phyloP scores from a whole-genome alignment of 2,888 invertebrate genomes.

The Stenodema calcarata region DNA sequence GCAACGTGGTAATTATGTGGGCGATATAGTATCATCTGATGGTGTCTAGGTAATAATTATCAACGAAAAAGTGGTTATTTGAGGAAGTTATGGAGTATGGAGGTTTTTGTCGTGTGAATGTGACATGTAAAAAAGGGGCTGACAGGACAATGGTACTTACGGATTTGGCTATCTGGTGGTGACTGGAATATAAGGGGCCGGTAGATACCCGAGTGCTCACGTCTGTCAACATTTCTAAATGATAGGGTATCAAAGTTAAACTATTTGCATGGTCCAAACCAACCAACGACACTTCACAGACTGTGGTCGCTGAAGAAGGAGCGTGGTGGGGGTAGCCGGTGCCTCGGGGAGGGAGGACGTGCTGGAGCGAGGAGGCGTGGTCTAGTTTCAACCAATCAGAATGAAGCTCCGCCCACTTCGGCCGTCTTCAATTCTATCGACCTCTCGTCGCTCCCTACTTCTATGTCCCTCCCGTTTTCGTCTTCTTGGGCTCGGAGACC shows the following conservation, averaged over 20 bases:
- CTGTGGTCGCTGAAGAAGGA: conserved; percentile 25
- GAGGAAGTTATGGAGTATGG: background rate
- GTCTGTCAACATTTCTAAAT: conserved; percentile 50
- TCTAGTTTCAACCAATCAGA: background rate
- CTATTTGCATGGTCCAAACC: conserved; percentile 40
- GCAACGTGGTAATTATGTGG: background rate
- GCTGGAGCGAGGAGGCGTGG: background rate
- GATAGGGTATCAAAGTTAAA: conserved; percentile 37
- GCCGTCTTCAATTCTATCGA: conserved; percentile 9
- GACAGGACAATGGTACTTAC: conserved; percentile 42
- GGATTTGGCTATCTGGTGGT: conserved; percentile 50
- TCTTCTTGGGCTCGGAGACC: background rate
- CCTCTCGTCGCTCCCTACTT: background rate
- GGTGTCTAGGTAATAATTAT: background rate
- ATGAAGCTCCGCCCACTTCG: background rate
- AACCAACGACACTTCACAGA: conserved; percentile 42
- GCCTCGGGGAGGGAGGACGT: background rate
- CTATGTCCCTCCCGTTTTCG: background rate
- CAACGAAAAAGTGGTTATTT: background rate
- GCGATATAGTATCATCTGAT: background rate
- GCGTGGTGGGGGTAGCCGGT: conserved; percentile 35
- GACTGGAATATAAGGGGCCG: conserved; percentile 45
- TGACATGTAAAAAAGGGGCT: background rate
- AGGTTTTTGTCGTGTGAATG: background rate
- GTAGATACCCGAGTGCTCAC: conserved; percentile 50